A percentile compares a stretch with the other conserved stretches of the same genome.
phyloP scores from a whole-genome alignment of 2,113 vertebrate species.

The Syngnathus scovelli region DNA sequence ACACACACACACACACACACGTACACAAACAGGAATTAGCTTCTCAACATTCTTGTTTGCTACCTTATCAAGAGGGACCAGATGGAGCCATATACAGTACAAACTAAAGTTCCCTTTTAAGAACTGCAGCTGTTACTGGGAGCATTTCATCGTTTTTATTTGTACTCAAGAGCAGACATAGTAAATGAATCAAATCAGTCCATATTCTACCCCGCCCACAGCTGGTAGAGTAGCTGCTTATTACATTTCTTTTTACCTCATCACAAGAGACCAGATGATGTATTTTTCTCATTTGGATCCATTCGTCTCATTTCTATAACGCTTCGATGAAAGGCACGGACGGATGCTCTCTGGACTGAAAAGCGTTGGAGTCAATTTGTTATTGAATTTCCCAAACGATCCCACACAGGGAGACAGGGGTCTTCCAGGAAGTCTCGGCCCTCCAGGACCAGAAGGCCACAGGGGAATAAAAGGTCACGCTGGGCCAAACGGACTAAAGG shows the following conservation, averaged over 20 bases:
- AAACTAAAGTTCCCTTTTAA: background rate
- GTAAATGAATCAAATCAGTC: background rate
- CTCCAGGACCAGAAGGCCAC: slow-evolving; percentile 26
- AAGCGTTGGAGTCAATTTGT: too few relatives aligned
- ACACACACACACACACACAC: background rate
- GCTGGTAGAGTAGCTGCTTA: background rate
- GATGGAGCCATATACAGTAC: background rate
- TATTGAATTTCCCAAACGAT: background rate
- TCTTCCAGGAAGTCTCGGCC: slow-evolving; percentile 35
- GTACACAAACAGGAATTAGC: background rate
- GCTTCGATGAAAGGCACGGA: too few relatives aligned
- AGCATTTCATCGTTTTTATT: background rate
- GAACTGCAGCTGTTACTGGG: background rate
- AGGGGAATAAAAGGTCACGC: slow-evolving; percentile 35
- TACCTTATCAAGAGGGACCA: background rate
- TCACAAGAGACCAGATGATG: background rate
- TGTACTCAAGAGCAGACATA: background rate
- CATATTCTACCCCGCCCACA: too few relatives aligned
- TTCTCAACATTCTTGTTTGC: background rate
- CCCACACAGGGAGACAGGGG: slow-evolving; percentile 55
- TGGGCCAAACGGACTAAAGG: slow-evolving; percentile 50
- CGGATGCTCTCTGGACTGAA: too few relatives aligned
- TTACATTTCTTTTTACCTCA: background rate
- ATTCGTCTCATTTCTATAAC: too few relatives aligned
- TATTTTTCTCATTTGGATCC: background rate